These are phyloP conservation scores for Coturnix japonica DNA, from an alignment of 2,113 vertebrate species.

Conservation along the genomic window DNA sequence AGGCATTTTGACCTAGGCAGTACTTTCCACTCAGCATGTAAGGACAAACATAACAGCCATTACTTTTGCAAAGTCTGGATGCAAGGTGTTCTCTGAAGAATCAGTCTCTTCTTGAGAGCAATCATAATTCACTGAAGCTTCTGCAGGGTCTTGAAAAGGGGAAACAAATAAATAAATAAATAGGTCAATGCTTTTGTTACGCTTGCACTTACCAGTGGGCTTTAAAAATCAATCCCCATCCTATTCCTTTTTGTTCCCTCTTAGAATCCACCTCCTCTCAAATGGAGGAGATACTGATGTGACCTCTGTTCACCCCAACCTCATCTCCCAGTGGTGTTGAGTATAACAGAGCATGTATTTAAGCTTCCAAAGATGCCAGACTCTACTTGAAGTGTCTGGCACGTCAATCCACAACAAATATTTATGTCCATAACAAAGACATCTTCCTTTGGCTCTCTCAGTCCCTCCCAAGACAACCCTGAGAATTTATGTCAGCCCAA, in stretches of 20 bases:
- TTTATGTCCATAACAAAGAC: background rate
- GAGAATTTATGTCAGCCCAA: background rate
- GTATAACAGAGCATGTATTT: background rate
- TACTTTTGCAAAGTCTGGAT: constrained; percentile 94
- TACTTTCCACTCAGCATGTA: background rate
- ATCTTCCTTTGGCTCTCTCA: background rate
- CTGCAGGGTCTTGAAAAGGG: constrained; percentile 83
- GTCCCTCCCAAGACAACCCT: background rate
- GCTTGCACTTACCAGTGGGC: background rate
- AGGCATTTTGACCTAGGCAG: background rate
- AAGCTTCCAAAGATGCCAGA: background rate
- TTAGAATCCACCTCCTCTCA: background rate
- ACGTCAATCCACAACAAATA: background rate
- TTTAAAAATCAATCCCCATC: background rate
- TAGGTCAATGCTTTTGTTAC: background rate
- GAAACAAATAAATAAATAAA: background rate
- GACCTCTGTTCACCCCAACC: background rate
- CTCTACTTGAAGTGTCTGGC: background rate
- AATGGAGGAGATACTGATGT: background rate
- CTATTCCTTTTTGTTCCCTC: background rate
- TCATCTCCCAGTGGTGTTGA: background rate
- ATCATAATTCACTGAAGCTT: constrained; percentile 78
- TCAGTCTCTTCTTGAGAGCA: constrained; percentile 85
- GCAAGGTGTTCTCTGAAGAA: constrained; percentile 84
- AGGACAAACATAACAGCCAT: constrained; percentile 16